Percentiles rank a stretch among this genome's conserved stretches.
These are phyloP conservation scores for Meghimatium bilineatum DNA, from an alignment of 2,888 invertebrate species.

Conservation along the genomic window DNA sequence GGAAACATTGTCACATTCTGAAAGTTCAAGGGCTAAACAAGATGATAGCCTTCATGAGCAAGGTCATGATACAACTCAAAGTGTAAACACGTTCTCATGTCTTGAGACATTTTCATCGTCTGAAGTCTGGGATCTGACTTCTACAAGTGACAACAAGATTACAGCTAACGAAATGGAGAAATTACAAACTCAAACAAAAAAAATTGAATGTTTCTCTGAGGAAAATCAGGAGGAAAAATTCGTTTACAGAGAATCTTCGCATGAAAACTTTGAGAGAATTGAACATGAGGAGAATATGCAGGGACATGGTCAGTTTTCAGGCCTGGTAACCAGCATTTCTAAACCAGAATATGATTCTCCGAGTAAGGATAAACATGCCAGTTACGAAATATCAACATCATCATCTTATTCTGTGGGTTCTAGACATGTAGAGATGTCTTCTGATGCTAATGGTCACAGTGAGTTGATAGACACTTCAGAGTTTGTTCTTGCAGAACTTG, in stretches of 20 bases:
- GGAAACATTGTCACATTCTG: neutral
- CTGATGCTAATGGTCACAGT: conserved; percentile 42
- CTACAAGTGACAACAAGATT: conserved; percentile 56
- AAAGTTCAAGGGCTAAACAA: neutral
- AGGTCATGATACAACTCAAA: conserved; percentile 30
- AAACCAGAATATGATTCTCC: conserved; percentile 54
- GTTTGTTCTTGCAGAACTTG: conserved; percentile 33
- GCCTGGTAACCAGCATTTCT: conserved; percentile 53
- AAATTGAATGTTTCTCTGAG: conserved; percentile 16
- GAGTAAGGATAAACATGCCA: conserved; percentile 6
- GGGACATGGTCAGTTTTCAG: conserved; percentile 56
- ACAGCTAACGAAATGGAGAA: conserved; percentile 23
- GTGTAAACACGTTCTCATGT: conserved; percentile 37
- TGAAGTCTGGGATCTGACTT: conserved; percentile 57
- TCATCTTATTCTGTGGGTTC: conserved; percentile 20
- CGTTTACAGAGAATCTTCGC: neutral
- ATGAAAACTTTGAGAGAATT: neutral
- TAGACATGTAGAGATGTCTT: conserved; percentile 31
- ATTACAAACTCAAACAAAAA: neutral
- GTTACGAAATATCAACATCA: neutral
- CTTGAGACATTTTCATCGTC: conserved; percentile 53
- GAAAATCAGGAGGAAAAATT: neutral
- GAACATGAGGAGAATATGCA: neutral
- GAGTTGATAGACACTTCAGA: conserved; percentile 51
- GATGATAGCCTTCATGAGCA: neutral